These are phyloP conservation scores for Ochropleura leucogaster DNA, from an alignment of 2,888 invertebrate genomes.

Conservation along the genomic window DNA sequence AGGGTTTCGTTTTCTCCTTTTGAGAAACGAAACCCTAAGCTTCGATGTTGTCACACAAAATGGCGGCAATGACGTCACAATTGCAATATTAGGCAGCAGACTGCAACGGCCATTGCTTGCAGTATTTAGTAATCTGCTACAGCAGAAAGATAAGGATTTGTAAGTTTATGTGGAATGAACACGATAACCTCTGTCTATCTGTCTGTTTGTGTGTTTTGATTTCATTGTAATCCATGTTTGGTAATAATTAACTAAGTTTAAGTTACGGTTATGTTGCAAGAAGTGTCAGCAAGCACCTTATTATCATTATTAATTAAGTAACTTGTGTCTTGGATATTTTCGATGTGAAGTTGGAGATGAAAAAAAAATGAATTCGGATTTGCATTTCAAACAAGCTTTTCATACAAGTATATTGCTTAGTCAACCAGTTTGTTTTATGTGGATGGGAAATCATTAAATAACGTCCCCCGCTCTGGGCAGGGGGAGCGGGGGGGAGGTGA, in stretches of 20 bases:
- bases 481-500: too few species aligned
- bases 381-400: neutral
- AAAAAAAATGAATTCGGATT: neutral
- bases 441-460: too few species aligned
- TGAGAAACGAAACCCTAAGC: too few species aligned
- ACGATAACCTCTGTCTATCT: conserved; percentile 22
- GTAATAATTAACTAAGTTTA: conserved; percentile 31
- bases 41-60: neutral
- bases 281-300: conserved; percentile 19
- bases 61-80: conserved; percentile 25
- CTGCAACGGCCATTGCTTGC: conserved; percentile 3
- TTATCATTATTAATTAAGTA: conserved; percentile 49
- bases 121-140: conserved; percentile 27
- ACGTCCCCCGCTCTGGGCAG: too few species aligned
- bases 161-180: conserved; percentile 30
- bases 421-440: too few species aligned
- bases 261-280: conserved; percentile 4
- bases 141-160: conserved; percentile 28
- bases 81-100: conserved; percentile 20
- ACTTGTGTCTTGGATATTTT: neutral
- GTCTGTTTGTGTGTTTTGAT: conserved; percentile 1
- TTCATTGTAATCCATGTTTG: conserved; percentile 42
- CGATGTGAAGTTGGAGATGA: conserved; percentile 74
- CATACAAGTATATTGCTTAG: too few species aligned
- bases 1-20: too few species aligned